phyloP scores from a whole-genome alignment of 2,113 vertebrate genomes.

The Leptobrachium ailaonicum region DNA sequence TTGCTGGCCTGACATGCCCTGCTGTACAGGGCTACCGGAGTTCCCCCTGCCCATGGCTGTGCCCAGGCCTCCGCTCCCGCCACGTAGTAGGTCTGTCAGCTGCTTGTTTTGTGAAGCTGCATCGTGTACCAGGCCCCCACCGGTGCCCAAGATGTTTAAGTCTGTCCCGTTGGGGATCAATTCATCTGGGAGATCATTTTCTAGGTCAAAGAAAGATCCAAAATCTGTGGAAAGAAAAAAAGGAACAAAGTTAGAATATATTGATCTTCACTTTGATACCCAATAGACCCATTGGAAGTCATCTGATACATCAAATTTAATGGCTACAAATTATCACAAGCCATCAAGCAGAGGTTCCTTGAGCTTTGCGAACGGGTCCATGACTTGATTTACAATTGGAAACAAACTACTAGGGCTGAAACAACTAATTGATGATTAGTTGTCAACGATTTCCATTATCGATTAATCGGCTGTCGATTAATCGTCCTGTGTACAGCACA shows the following conservation, averaged over 20 bases:
- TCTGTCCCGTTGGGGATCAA: slow-evolving; percentile 93
- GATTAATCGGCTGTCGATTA: too few species aligned
- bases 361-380: too few species aligned
- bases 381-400: too few species aligned
- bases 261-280: too few species aligned
- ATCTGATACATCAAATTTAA: too few species aligned
- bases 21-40: slow-evolving; percentile 78
- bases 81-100: slow-evolving; percentile 91
- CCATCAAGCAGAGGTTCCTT: too few species aligned
- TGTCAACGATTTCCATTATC: too few species aligned
- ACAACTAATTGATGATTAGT: too few species aligned
- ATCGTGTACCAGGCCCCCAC: slow-evolving; percentile 83
- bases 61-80: slow-evolving; percentile 78
- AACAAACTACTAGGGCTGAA: too few species aligned
- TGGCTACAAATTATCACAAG: too few species aligned
- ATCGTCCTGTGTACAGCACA: too few species aligned
- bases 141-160: slow-evolving; percentile 79
- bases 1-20: slow-evolving; percentile 78
- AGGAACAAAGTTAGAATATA: slow-evolving; percentile 20
- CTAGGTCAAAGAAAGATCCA: slow-evolving; percentile 93
- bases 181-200: slow-evolving; percentile 97
- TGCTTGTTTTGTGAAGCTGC: slow-evolving; percentile 96
- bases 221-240: slow-evolving; percentile 80
- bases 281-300: too few species aligned
- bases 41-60: slow-evolving; percentile 76